These are phyloP conservation scores for Nomada fucata DNA, from an alignment of 2,888 invertebrate genomes.

Conservation along the genomic window DNA sequence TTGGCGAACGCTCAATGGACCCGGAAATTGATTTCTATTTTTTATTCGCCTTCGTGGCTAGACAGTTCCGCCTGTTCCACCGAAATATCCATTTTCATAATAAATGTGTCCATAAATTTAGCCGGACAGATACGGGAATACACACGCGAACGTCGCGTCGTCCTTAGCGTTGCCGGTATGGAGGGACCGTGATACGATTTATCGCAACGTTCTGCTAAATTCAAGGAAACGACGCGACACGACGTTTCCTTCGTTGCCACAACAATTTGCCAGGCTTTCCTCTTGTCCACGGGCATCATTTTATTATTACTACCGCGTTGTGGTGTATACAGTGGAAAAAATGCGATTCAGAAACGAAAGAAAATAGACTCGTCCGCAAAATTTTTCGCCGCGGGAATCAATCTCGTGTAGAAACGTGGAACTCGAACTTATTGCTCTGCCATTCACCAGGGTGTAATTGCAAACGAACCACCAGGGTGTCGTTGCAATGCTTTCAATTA, in stretches of 20 bases:
- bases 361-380: too few species aligned
- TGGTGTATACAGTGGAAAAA: too few species aligned
- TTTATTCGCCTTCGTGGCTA: slow-evolving; percentile 48
- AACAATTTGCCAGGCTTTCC: slow-evolving; percentile 36
- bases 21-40: slow-evolving; percentile 57
- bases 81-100: slow-evolving; percentile 67
- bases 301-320: not conserved
- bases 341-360: too few species aligned
- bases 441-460: not conserved
- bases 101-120: slow-evolving; percentile 64
- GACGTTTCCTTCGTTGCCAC: slow-evolving; percentile 19
- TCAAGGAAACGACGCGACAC: slow-evolving; percentile 39
- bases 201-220: slow-evolving; percentile 54
- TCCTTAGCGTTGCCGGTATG: slow-evolving; percentile 45
- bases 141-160: slow-evolving; percentile 23
- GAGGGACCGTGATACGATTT: slow-evolving; percentile 50
- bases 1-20: slow-evolving; percentile 46
- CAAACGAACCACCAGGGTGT: slow-evolving; percentile 13
- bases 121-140: slow-evolving; percentile 55
- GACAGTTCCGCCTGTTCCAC: slow-evolving; percentile 22
- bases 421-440: not conserved
- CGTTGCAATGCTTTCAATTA: slow-evolving; percentile 34
- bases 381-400: not conserved
- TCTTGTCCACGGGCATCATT: slow-evolving; percentile 8
- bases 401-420: not conserved